These are phyloP conservation scores for Apaloderma vittatum DNA, from an alignment of 2,113 vertebrate genomes.

Conservation along the genomic window DNA sequence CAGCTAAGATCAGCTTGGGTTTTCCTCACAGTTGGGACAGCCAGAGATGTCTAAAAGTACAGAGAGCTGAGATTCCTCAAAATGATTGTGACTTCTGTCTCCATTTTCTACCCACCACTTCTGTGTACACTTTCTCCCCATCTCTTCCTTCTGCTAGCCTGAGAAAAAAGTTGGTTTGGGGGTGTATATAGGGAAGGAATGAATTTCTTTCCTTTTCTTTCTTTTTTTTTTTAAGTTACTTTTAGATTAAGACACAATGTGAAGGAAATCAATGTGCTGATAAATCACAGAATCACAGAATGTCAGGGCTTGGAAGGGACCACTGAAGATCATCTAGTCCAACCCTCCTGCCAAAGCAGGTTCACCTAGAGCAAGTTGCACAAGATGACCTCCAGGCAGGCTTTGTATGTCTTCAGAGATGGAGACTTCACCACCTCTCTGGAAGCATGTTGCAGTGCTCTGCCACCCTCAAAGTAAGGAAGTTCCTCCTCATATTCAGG, in stretches of 20 bases:
- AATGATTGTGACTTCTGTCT: constrained; percentile 25
- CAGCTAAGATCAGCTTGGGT: constrained; percentile 47
- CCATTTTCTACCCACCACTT: neutral
- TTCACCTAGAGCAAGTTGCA: too few species aligned
- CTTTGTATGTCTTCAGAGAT: too few species aligned
- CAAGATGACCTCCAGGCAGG: too few species aligned
- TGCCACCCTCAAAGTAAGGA: too few species aligned
- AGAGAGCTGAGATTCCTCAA: constrained; percentile 11
- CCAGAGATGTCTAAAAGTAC: constrained; percentile 55
- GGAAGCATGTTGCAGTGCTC: too few species aligned
- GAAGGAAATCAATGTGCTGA: neutral
- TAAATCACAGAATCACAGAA: neutral
- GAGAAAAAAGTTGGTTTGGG: neutral
- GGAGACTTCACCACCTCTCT: too few species aligned
- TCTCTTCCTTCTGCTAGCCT: neutral
- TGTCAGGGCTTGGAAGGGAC: too few species aligned
- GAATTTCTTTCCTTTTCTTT: neutral
- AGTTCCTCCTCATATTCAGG: too few species aligned
- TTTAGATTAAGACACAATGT: neutral
- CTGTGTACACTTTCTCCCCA: neutral
- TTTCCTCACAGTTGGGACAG: constrained; percentile 71
- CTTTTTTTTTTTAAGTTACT: neutral
- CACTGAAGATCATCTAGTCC: too few species aligned
- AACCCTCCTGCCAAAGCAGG: too few species aligned
- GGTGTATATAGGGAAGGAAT: neutral